Percentiles rank a stretch among this genome's conserved stretches.
These are phyloP conservation scores for Alitta virens DNA, from an alignment of 2,888 invertebrate species.

Conservation along the genomic window DNA sequence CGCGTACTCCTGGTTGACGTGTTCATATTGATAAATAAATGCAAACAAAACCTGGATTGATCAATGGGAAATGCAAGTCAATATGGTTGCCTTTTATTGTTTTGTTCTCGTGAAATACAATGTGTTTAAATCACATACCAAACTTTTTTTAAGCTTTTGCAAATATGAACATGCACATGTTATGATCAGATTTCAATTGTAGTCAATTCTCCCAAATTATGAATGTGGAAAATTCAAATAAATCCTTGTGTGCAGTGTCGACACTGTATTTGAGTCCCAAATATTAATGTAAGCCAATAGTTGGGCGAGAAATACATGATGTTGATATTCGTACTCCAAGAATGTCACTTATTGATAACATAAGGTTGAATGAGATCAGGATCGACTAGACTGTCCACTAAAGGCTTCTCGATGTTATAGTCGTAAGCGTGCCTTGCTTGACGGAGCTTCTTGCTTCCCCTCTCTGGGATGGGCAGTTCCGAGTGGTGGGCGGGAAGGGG, in stretches of 20 bases:
- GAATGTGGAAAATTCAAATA: too few relatives aligned
- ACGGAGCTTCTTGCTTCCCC: conserved; percentile 36
- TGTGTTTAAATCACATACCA: too few relatives aligned
- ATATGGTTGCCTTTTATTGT: too few relatives aligned
- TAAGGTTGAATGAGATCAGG: conserved; percentile 36
- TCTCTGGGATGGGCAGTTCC: conserved; percentile 69
- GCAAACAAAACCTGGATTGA: too few relatives aligned
- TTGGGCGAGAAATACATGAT: not conserved
- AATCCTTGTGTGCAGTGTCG: not conserved
- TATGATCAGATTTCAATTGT: too few relatives aligned
- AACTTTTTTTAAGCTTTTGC: too few relatives aligned
- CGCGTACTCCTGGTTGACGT: too few relatives aligned
- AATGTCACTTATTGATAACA: conserved; percentile 7
- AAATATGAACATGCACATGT: too few relatives aligned
- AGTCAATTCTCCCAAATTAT: too few relatives aligned
- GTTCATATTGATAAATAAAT: too few relatives aligned
- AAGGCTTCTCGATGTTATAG: conserved; percentile 50
- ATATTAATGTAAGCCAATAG: not conserved
- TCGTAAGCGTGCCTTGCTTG: conserved; percentile 50
- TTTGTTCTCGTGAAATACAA: too few relatives aligned
- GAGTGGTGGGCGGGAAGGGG: conserved; percentile 68
- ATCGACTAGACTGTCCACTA: conserved; percentile 49
- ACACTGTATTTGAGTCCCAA: not conserved
- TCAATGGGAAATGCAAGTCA: too few relatives aligned
- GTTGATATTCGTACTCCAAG: not conserved